Evolutionary conservation across 2,888 invertebrate species (phyloP), one percentile per base, ranked within the genome.

Genomic region (Panzeria rudis): DNA sequence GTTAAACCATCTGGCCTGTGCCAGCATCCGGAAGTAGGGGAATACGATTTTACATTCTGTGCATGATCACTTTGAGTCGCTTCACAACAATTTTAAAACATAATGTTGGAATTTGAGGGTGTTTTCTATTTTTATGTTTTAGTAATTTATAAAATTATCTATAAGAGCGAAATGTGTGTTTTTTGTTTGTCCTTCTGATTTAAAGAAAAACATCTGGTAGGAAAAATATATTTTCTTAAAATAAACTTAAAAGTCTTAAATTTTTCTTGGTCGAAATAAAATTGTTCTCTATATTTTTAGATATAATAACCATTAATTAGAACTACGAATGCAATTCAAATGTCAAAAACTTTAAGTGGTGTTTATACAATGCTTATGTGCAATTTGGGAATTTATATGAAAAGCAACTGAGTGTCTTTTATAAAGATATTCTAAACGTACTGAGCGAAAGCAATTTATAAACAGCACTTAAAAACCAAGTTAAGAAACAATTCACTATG

Each of bases 171-270:
- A 41, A 41, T 13, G 38, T 41, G 38, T 41, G 11, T n/a, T n/a
- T 52, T 23, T 20, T n/a, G 9, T 5, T 20, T 52, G 52, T 11
- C 15, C 3, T 52, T 52, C 20, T 11, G 52, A 20, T 52, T 23
- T 52, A 23, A 47, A 11, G 23, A 23, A 23, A 52, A 52, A 52
- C 52, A 52, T 52, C 52, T 52, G 52, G 50, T 20, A 50, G 15
- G 41, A 44, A 44, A 44, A 17, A 50, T 11, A 3, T 7, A 52
- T 52, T 52, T 52, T 52, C 52, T 52, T 20, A 52, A 52, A 52
- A 52, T 52, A 52, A 23, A 23, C 9, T 52, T 52, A 0, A 23
- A 23, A 20, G 11, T 20, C 23, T n/a, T n/a, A n/a, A n/a, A n/a
- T n/a, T n/a, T n/a, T n/a, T n/a, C n/a, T n/a, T n/a, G n/a, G n/a